A percentile compares a stretch with the other conserved stretches of the same genome.
These are phyloP conservation scores for Stictonetta naevosa DNA, from an alignment of 2,113 vertebrate species.

Conservation along the genomic window DNA sequence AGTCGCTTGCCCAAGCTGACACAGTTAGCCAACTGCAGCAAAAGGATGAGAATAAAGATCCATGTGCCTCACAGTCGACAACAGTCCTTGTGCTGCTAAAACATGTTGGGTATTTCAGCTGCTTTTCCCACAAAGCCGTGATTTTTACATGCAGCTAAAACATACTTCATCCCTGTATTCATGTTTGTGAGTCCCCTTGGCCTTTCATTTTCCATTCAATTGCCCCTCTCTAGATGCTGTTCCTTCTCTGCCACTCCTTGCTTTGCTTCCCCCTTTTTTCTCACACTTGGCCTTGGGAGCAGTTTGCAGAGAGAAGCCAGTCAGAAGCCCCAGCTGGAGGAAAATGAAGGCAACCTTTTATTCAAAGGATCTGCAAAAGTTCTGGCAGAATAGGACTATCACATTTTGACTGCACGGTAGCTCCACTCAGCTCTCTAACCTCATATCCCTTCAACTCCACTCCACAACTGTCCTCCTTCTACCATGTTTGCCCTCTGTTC, in stretches of 20 bases:
- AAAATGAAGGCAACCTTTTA: neutral
- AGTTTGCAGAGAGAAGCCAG: neutral
- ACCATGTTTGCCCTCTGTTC: neutral
- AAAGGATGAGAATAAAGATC: slow-evolving; percentile 17
- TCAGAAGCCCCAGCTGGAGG: neutral
- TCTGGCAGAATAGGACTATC: neutral
- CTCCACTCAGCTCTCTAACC: neutral
- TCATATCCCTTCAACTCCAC: neutral
- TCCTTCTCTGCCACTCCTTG: neutral
- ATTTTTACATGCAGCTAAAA: neutral
- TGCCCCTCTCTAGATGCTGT: neutral
- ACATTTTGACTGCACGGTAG: fast-evolving
- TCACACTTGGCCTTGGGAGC: neutral
- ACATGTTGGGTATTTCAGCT: neutral
- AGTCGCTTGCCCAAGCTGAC: slow-evolving; percentile 31
- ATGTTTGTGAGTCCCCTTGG: neutral
- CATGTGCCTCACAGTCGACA: neutral
- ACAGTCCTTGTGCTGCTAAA: neutral
- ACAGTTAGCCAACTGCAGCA: neutral
- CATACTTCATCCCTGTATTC: neutral
- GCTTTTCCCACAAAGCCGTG: neutral
- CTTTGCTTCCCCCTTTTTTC: neutral
- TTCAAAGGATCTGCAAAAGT: neutral
- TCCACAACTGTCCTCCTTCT: neutral
- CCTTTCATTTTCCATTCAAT: neutral